Base-by-base conservation (phyloP, 2,888 invertebrate species). In the Coleophora deauratella region DNA sequence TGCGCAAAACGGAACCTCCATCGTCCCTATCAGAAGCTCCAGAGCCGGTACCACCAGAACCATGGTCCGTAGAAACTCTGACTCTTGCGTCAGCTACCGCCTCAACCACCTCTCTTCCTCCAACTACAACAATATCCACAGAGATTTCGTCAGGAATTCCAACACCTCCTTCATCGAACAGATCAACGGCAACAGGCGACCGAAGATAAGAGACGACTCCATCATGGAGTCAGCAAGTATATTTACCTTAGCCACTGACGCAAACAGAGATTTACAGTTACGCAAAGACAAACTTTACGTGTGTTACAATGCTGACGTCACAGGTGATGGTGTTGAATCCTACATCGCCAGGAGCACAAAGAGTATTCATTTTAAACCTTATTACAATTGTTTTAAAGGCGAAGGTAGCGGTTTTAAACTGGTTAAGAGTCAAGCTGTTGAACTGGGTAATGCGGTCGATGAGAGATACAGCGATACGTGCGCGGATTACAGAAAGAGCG, bases 81-180 rank as follows among this genome's bases (percentile, higher is more conserved):
- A 86, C 47, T 81, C 85, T 1, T 85, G 82, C 55, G 78, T 66
- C 34, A 84, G 85, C 50, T 86, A 86, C 46, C 55, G 85, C 0
- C 66, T 86, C 1, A 78, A 84, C 0, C 84, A 86, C 33, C 59
- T 86, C 9, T 86, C 86, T 0, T 85, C 84, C 0, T 86, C 85
- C 1, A 85, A 84, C 43, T 81, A 84, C 40, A 81, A 81, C 56
- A 66, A 66, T 48, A 73, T 78, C n/a, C 70, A 85, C 41, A 55
- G 82, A 27, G 82, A 85, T 45, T 70, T 66, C 40, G 61, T 65
- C 7, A 65, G 79, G n/a, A 81, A 76, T n/a, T 75, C 72, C 0
- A 81, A 84, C 42, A 86, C 86, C 0, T 82, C 86, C 0, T 86
- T 86, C 54, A 84, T 86, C 3, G 85, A 86, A 44, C 78, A 81